Base-by-base conservation (phyloP, 2,113 vertebrate species). In the Corythaeola cristata region DNA sequence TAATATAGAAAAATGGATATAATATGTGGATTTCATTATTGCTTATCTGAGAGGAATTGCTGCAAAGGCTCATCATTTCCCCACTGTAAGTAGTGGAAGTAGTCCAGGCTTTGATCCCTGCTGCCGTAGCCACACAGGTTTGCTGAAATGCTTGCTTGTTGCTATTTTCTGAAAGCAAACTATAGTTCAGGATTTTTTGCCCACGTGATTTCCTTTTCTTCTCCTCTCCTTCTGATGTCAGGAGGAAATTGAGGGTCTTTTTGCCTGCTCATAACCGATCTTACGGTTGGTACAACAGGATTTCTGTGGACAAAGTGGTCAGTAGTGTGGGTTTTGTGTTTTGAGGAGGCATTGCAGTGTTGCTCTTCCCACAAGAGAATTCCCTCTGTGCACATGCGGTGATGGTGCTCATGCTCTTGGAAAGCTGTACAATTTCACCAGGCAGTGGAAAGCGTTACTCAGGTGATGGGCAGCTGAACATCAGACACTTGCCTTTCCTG, bases 281-380 rank as follows among this genome's bases (percentile, higher is more conserved):
- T 56, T 47, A 19, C 0, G 0, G 55, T 47, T 50, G 37, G n/a
- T 16, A 26, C 12, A 9, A 8, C 30, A 32, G 33, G 60, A 45
- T 37, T 74, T 66, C 39, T 67, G 68, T 44, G 35, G n/a, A 30
- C 23, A 19, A 44, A 14, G 41, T 10, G 20, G 55, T 53, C 44
- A 37, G 39, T 23, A 27, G 49, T 6, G 20, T 28, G 39, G 2
- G 2, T 9, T 72, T 75, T 73, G 44, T 78, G 49, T 75, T 87
- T 71, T 4, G 28, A 71, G 28, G 58, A 41, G 35, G 28, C 16
- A 44, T 4, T 59, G 64, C 45, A 41, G 33, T 62, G 47, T 66
- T 27, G 6, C 21, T 37, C 5, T 21, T 89, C 35, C 55, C 32
- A 13, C 7, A 3, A 30, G 20, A 56, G 28, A 52, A 11, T 75